Evolutionary conservation across 2,113 vertebrate species (phyloP).

Genomic region (Urocitellus parryii): DNA sequence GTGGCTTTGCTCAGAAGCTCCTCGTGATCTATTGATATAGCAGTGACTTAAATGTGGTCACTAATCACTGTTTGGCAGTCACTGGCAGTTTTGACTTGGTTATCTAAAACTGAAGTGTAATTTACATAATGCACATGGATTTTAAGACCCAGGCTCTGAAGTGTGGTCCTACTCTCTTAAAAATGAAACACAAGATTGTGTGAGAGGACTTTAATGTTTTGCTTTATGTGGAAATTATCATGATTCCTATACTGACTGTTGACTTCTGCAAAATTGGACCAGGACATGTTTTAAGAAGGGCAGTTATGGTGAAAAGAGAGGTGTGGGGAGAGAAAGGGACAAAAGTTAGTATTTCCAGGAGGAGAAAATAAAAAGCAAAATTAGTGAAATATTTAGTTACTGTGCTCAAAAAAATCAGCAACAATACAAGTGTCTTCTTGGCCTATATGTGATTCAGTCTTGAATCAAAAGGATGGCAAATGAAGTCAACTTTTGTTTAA

Average conservation of each 20-base stretch:
- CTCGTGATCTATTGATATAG: no score
- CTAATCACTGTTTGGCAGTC: no score
- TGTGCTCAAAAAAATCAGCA: not conserved
- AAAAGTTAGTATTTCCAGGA: not conserved
- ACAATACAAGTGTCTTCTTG: not conserved
- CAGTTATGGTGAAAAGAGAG: no score
- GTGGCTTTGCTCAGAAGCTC: no score
- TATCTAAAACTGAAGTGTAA: no score
- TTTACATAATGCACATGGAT: no score
- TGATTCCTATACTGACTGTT: not conserved
- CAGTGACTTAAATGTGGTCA: no score
- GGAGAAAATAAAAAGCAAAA: not conserved
- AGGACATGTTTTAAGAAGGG: not conserved
- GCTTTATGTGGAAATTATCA: not conserved
- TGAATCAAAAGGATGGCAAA: no score
- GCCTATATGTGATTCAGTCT: not conserved
- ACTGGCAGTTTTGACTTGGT: no score
- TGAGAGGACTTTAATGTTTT: not conserved
- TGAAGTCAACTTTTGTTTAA: no score
- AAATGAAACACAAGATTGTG: not conserved
- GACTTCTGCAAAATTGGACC: not conserved
- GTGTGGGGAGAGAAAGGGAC: not conserved
- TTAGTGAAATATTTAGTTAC: not conserved
- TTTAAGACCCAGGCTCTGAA: no score
- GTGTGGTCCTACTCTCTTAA: no score